phyloP scores from a whole-genome alignment of 2,888 invertebrate genomes.

The Eupithecia centaureata region DNA sequence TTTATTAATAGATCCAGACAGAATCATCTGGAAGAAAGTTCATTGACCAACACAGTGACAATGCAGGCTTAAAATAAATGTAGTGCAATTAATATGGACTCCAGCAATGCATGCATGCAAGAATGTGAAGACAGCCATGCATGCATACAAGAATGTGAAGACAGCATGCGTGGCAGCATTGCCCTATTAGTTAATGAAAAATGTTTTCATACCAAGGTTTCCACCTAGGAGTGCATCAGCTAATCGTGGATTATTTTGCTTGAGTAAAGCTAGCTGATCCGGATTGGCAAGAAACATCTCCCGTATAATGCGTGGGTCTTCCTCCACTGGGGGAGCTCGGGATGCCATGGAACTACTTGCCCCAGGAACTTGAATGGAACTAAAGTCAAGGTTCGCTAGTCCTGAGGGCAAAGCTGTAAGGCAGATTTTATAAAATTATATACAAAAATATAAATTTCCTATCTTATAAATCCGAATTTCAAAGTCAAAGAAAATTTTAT shows the following conservation, averaged over 20 bases:
- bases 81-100: background rate
- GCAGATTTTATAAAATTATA: constrained; percentile 44
- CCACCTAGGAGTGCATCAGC: constrained; percentile 96
- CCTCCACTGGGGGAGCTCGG: constrained; percentile 82
- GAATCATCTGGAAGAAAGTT: background rate
- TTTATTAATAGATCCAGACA: background rate
- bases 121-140: background rate
- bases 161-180: background rate
- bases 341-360: constrained; percentile 68
- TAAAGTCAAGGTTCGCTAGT: constrained; percentile 90
- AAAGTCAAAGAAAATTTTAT: constrained; percentile 5
- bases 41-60: background rate
- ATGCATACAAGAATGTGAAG: background rate
- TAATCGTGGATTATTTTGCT: constrained; percentile 96
- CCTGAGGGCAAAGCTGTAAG: constrained; percentile 75
- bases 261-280: constrained; percentile 93
- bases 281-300: constrained; percentile 95
- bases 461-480: constrained; percentile 5
- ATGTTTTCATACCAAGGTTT: constrained; percentile 85
- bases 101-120: background rate
- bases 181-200: background rate
- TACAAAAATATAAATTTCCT: constrained; percentile 32
- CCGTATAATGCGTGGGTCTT: constrained; percentile 92
- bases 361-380: constrained; percentile 91
- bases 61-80: background rate